Evolutionary conservation across 2,797 vertebrate species (phyloP).

Genomic region (Rhabdophis nuchalis): DNA sequence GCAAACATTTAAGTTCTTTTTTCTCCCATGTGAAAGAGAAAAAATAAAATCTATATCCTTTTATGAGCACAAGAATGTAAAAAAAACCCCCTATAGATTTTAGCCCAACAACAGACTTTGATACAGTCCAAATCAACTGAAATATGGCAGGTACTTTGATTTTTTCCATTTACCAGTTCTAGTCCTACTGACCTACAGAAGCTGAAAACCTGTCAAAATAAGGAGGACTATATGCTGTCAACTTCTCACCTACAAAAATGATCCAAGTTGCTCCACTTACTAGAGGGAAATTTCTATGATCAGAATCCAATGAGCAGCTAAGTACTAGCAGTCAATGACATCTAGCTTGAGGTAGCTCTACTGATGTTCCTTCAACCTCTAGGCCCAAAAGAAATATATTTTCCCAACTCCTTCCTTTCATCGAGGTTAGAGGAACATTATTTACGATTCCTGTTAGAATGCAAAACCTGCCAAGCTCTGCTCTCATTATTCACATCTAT

Average conservation of each 20-base stretch:
- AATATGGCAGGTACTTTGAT: neutral
- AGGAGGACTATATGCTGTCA: neutral
- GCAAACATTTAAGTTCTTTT: neutral
- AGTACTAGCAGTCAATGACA: neutral
- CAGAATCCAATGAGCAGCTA: neutral
- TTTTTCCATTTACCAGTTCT: neutral
- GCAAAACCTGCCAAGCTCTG: neutral
- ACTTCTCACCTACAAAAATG: neutral
- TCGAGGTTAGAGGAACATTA: neutral
- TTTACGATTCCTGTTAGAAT: neutral
- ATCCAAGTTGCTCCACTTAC: neutral
- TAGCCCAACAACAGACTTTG: neutral
- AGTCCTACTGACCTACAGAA: neutral
- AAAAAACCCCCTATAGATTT: too few relatives aligned
- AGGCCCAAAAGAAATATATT: neutral
- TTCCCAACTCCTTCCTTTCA: neutral
- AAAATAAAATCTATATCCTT: neutral
- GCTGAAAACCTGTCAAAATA: neutral
- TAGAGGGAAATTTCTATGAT: neutral
- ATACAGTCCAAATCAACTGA: neutral
- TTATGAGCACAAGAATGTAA: neutral
- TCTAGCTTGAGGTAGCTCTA: neutral
- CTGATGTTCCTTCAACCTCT: neutral
- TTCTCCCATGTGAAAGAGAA: neutral
- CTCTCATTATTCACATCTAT: neutral